phyloP scores from a whole-genome alignment of 2,888 invertebrate species.

The Doris montereyensis region DNA sequence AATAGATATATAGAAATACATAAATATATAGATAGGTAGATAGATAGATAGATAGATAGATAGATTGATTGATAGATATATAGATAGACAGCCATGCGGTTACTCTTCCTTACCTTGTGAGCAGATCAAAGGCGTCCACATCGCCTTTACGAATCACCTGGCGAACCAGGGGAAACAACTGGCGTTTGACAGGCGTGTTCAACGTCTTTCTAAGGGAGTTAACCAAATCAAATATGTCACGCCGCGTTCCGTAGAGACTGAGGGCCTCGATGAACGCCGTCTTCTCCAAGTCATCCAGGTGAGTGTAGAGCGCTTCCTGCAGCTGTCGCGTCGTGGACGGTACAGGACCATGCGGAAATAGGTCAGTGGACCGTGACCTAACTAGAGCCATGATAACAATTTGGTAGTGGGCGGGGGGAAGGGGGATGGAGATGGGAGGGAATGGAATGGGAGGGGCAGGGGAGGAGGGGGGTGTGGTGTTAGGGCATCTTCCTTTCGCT shows the following conservation, averaged over 20 bases:
- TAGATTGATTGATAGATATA: too few species aligned
- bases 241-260: conserved; percentile 57
- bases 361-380: conserved; percentile 27
- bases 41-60: too few species aligned
- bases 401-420: too few species aligned
- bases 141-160: conserved; percentile 60
- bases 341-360: conserved; percentile 46
- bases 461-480: too few species aligned
- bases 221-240: conserved; percentile 62
- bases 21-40: too few species aligned
- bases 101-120: conserved; percentile 38
- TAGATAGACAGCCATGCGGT: too few species aligned
- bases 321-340: conserved; percentile 58
- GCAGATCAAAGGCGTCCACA: conserved; percentile 57
- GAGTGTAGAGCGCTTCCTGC: conserved; percentile 61
- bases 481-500: too few species aligned
- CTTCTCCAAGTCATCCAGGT: conserved; percentile 60
- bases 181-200: conserved; percentile 64
- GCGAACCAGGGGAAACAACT: conserved; percentile 57
- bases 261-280: conserved; percentile 59
- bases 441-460: too few species aligned
- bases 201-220: conserved; percentile 57
- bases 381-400: too few species aligned
- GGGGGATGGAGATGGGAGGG: too few species aligned
- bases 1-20: too few species aligned